Conservation (phyloP, 2,888 invertebrate genomes). For the Cyclophora punctaria region DNA sequence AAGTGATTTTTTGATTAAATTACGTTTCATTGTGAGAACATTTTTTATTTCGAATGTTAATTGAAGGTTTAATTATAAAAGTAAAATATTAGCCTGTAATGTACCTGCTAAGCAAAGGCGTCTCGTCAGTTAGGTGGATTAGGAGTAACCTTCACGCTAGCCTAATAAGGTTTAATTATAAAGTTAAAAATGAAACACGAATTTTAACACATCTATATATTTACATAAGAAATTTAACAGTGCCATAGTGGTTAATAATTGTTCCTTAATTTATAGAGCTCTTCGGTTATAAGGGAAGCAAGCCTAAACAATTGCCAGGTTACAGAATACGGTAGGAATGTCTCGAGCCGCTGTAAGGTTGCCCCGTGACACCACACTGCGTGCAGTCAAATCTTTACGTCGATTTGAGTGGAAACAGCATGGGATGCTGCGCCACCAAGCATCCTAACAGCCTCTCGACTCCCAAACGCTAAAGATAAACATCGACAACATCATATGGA, state of each 20-base stretch:
- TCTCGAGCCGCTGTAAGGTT: conserved; percentile 35
- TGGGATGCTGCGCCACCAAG: conserved; percentile 62
- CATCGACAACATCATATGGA: conserved; percentile 33
- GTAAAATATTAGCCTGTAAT: too few species aligned
- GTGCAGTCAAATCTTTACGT: conserved; percentile 56
- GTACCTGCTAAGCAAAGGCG: too few species aligned
- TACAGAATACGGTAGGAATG: conserved; percentile 36
- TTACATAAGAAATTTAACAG: conserved; percentile 73
- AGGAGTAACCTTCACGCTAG: too few species aligned
- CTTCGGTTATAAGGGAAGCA: conserved; percentile 47
- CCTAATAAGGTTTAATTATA: conserved; percentile 1
- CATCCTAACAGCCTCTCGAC: conserved; percentile 41
- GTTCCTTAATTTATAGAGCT: conserved; percentile 45
- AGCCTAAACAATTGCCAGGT: conserved; percentile 60
- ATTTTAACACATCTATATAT: conserved; percentile 74
- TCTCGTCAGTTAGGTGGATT: too few species aligned
- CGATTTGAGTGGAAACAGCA: conserved; percentile 58
- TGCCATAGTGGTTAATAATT: conserved; percentile 62
- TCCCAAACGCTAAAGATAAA: conserved; percentile 33
- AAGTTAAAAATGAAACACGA: conserved; percentile 43
- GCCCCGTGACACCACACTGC: conserved; percentile 51
- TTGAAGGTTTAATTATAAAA: too few species aligned
- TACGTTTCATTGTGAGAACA: too few species aligned
- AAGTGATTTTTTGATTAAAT: too few species aligned
- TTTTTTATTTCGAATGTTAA: too few species aligned